These are phyloP conservation scores for Pedionomus torquatus DNA, from an alignment of 2,113 vertebrate species.

Conservation along the genomic window DNA sequence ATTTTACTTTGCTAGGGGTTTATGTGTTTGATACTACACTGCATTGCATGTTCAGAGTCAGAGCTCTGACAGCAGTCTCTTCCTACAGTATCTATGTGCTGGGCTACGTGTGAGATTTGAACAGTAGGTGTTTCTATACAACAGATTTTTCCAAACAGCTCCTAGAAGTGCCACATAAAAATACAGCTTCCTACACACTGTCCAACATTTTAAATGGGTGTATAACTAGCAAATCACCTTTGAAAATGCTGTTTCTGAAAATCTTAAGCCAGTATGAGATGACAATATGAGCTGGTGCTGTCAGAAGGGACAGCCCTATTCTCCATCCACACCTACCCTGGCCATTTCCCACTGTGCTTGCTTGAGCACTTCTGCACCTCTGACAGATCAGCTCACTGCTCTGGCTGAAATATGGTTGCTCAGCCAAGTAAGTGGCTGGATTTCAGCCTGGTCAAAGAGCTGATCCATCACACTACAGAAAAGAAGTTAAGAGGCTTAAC, in stretches of 20 bases:
- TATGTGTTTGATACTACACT: neutral
- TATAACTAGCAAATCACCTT: neutral
- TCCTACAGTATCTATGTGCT: neutral
- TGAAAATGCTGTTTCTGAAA: slow-evolving; percentile 22
- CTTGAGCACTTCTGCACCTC: neutral
- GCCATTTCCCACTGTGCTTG: neutral
- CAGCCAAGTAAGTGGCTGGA: neutral
- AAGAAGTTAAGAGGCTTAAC: neutral
- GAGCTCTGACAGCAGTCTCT: neutral
- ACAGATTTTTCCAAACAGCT: neutral
- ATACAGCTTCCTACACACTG: slow-evolving; percentile 27
- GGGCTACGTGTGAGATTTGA: neutral
- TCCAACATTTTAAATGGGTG: neutral
- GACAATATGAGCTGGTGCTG: neutral
- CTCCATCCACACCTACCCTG: neutral
- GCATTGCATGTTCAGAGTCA: neutral
- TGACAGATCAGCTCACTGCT: neutral
- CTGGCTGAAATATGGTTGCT: neutral
- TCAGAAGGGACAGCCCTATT: neutral
- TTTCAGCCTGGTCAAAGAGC: neutral
- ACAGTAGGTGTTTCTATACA: neutral
- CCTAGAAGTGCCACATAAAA: slow-evolving; percentile 17
- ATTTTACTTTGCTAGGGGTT: neutral
- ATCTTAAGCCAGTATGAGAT: neutral
- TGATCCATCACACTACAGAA: neutral